Evolutionary conservation across 1,140 invertebrate species (phyloP), one percentile per base, ranked within the genome.

Genomic region (Latrodectus geometricus): DNA sequence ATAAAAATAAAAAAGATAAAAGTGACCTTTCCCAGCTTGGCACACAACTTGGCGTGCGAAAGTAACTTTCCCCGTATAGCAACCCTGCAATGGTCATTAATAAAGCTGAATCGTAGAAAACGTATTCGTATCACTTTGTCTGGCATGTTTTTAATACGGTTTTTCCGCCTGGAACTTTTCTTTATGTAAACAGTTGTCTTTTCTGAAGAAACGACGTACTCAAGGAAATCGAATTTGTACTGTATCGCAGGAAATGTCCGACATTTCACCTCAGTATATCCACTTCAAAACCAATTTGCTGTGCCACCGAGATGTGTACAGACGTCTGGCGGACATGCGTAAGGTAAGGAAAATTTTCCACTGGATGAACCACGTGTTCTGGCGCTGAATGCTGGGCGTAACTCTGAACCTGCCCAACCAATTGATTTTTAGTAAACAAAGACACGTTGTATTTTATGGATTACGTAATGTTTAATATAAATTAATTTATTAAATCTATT

Each of bases 221-320:
- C 35, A 5, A 35, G 5, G 35, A 35, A 35, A 35, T 35, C 35
- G 11, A 61, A 61, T 61, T 61, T 8, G 8, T 61, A 61, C 3
- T 14, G 54, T 14, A 61, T 61, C 54, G 1, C n/a, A 9, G 9
- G 17, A 23, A 8, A 81, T 81, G 79, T 48, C 66, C 8, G 66
- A 81, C 9, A 23, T 70, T 14, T 56, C 79, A 8, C 14, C 66
- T 2, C 79, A 83, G 14, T 65, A 50, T 48, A 48, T 65, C 1
- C 56, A 83, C 17, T 83, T 21, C 80, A 74, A 66, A 54, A 83
- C 80, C 52, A 74, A 23, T 68, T 17, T 61, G 15, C 56, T 83
- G 11, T 83, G 80, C 21, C 80, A 83, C n/a, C 70, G 70, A 50
- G 80, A 83, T 52, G 80, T 83, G 20, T 83, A 83, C 72, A 56